Evolutionary conservation across 2,888 invertebrate species (phyloP), one percentile per base, ranked within the genome.

Genomic region (Leptopilina syphax): DNA sequence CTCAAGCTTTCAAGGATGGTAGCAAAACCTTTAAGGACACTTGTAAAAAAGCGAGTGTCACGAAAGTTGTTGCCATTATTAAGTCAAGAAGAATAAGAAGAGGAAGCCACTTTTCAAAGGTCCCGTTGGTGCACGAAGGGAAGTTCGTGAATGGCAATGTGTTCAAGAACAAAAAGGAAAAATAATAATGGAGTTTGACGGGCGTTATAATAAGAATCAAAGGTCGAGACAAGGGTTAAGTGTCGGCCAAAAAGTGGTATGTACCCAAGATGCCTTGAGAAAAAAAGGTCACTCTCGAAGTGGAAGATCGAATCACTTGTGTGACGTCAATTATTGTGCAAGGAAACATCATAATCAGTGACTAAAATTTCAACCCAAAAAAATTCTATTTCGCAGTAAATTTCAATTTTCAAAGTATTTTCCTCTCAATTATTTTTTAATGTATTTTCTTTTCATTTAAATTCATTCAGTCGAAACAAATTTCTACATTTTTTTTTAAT

Each of bases 91-190:
- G 57, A 10, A 65, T 34, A 73, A 34, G 73, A 10, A 65, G 65
- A 73, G 73, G 73, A 73, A 73, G 57, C 73, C 57, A 73, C 73
- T 73, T 73, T 73, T n/a, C n/a, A 73, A 73, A 73, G 73, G 73
- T 73, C 73, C 73, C 57, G 73, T 73, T 18, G 57, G 73, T 60
- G 57, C 73, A 73, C 54, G 57, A 73, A 73, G 57, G 73, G 57
- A 73, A 34, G 57, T 73, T 60, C 73, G 57, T 73, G 41, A 73
- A 73, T 73, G 57, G 54, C 57, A 73, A 73, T 73, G 73, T 57
- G n/a, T 57, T 1, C 5, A 47, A 47, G 47, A 47, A 47, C 7
- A 47, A 47, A 47, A 47, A 47, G 12, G 50, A 50, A 50, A 73
- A 57, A 57, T 54, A 73, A 70, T 57, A 73, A 34, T 57, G n/a